phyloP scores from a whole-genome alignment of 2,797 vertebrate species.

The Tapera naevia region DNA sequence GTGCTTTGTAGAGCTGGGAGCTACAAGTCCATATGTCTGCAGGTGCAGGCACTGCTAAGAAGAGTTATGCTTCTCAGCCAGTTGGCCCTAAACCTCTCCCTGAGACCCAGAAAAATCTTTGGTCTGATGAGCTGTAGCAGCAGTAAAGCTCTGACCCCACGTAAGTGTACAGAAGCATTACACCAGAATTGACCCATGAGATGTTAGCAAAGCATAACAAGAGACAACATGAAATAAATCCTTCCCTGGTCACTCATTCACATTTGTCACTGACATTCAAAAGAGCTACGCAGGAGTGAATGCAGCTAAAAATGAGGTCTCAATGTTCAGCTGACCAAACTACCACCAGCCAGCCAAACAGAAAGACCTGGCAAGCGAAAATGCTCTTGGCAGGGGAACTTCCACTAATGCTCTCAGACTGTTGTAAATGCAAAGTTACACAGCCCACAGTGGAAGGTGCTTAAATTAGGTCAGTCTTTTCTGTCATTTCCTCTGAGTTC shows the following conservation, averaged over 20 bases:
- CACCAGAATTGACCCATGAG: background rate
- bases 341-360: background rate
- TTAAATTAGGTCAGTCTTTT: slow-evolving; percentile 5
- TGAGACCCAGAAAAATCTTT: background rate
- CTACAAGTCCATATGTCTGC: background rate
- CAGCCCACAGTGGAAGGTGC: background rate
- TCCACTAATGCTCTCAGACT: background rate
- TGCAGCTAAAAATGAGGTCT: background rate
- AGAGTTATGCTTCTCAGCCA: background rate
- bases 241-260: background rate
- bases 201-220: background rate
- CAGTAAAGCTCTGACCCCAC: background rate
- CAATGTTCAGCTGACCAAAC: background rate
- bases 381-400: background rate
- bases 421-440: background rate
- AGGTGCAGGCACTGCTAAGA: background rate
- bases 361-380: background rate
- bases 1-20: background rate
- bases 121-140: background rate
- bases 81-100: background rate
- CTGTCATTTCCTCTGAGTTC: background rate
- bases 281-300: background rate
- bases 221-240: background rate
- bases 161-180: background rate
- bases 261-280: background rate